Evolutionary conservation across 2,888 invertebrate species (phyloP).

Genomic region (Drosophila phalerata): DNA sequence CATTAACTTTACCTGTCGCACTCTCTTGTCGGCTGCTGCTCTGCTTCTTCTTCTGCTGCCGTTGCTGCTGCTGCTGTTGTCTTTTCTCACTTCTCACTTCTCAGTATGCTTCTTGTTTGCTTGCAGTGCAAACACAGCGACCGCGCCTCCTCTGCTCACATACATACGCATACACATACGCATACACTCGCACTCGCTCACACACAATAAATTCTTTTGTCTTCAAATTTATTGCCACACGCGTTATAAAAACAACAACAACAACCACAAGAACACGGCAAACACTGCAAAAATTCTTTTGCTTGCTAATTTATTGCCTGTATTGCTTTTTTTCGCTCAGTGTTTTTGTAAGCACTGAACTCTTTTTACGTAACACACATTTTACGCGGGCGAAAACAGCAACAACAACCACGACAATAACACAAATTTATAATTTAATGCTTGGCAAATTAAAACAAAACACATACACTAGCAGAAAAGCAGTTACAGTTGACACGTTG

Average conservation of each 20-base stretch:
- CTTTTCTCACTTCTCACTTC: too few relatives aligned
- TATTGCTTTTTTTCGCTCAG: conserved; percentile 47
- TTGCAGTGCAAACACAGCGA: conserved; percentile 43
- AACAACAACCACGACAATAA: conserved; percentile 10
- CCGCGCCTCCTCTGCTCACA: conserved; percentile 70
- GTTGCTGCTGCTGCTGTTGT: too few relatives aligned
- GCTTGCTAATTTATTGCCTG: conserved; percentile 36
- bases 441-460: conserved; percentile 16
- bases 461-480: conserved; percentile 4
- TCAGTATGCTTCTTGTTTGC: conserved; percentile 28
- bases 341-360: conserved; percentile 79
- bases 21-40: conserved; percentile 29
- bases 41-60: too few relatives aligned
- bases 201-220: conserved; percentile 61
- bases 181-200: conserved; percentile 19
- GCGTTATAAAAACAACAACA: conserved; percentile 57
- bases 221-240: conserved; percentile 78
- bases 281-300: conserved; percentile 57
- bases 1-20: conserved; percentile 69
- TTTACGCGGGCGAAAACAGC: conserved; percentile 28
- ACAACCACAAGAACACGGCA: too few relatives aligned
- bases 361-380: conserved; percentile 73
- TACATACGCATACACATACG: conserved; percentile 11
- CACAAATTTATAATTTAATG: conserved; percentile 29
- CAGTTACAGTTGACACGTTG: conserved; percentile 51